Conservation (phyloP, 2,888 invertebrate genomes). For the Philopedon plagiatum region DNA sequence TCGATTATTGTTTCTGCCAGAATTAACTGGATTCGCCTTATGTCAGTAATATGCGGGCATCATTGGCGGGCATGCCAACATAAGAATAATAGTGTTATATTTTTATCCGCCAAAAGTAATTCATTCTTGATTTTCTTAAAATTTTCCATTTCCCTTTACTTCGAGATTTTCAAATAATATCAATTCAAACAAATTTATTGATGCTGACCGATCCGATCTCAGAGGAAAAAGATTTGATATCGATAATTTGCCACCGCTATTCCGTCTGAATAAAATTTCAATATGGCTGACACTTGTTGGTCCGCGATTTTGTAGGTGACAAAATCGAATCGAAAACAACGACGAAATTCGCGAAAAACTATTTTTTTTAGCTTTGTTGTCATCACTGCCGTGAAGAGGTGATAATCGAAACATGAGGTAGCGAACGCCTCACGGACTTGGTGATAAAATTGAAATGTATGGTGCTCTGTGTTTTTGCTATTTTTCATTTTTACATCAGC, state of each 20-base stretch:
- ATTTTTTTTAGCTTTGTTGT: not conserved
- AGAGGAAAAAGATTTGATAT: too few species aligned
- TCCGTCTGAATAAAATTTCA: slow-evolving; percentile 29
- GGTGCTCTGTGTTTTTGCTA: slow-evolving; percentile 28
- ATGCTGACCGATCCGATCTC: too few species aligned
- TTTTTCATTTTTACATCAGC: slow-evolving; percentile 17
- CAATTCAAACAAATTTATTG: too few species aligned
- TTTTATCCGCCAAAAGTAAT: too few species aligned
- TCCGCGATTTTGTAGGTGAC: slow-evolving; percentile 44
- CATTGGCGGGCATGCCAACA: too few species aligned
- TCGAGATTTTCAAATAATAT: too few species aligned
- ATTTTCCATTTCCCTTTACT: too few species aligned
- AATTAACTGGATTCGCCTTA: too few species aligned
- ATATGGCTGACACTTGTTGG: slow-evolving; percentile 52
- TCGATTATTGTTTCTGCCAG: too few species aligned
- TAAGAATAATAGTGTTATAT: too few species aligned
- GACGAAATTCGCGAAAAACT: slow-evolving; percentile 29
- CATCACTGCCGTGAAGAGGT: not conserved
- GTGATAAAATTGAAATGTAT: slow-evolving; percentile 22
- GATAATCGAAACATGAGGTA: slow-evolving; percentile 20
- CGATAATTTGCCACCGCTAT: not conserved
- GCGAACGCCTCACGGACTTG: not conserved
- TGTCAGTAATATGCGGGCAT: too few species aligned
- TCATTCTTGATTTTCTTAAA: too few species aligned
- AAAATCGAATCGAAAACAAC: slow-evolving; percentile 44